Percentiles rank a stretch among this genome's conserved stretches.
Conservation (phyloP, 2,797 vertebrate species). For the Paratrypauchen microcephalus region DNA sequence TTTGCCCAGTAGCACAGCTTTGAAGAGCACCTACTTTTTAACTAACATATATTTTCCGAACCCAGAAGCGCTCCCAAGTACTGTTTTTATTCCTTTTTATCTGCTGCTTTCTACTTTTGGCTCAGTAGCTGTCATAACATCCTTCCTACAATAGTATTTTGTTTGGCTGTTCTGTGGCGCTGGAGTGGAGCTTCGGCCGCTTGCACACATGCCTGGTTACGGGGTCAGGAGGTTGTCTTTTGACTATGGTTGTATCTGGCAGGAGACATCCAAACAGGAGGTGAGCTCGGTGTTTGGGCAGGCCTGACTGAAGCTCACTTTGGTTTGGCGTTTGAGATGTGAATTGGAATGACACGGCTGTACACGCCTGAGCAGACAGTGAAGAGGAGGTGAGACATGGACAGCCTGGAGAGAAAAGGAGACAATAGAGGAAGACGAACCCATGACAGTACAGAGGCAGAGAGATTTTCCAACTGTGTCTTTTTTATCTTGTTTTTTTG, state of each 20-base stretch:
- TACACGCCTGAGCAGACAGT: slow-evolving; percentile 39
- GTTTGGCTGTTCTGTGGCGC: slow-evolving; percentile 22
- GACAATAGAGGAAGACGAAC: slow-evolving; percentile 10
- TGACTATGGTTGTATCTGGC: slow-evolving; percentile 44
- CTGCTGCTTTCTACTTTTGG: background rate
- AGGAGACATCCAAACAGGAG: slow-evolving; percentile 43
- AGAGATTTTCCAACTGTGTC: background rate
- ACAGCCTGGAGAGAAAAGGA: slow-evolving; percentile 22
- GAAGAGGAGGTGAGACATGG: slow-evolving; percentile 13
- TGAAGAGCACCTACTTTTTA: too few species aligned
- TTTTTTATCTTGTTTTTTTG: background rate
- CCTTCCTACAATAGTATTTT: slow-evolving; percentile 4
- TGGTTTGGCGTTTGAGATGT: slow-evolving; percentile 55
- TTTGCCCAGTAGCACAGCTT: too few species aligned
- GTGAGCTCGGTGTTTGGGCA: slow-evolving; percentile 48
- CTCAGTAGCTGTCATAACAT: background rate
- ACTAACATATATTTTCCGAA: too few species aligned
- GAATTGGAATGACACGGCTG: slow-evolving; percentile 51
- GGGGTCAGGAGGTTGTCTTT: slow-evolving; percentile 44
- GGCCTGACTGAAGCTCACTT: slow-evolving; percentile 61
- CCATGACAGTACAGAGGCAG: slow-evolving; percentile 27
- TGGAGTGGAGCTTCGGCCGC: slow-evolving; percentile 28
- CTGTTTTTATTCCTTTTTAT: too few species aligned
- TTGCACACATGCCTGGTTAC: slow-evolving; percentile 37
- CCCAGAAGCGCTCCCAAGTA: too few species aligned